These are phyloP conservation scores for Megatriorchis doriae DNA, from an alignment of 2,113 vertebrate genomes.

Conservation along the genomic window DNA sequence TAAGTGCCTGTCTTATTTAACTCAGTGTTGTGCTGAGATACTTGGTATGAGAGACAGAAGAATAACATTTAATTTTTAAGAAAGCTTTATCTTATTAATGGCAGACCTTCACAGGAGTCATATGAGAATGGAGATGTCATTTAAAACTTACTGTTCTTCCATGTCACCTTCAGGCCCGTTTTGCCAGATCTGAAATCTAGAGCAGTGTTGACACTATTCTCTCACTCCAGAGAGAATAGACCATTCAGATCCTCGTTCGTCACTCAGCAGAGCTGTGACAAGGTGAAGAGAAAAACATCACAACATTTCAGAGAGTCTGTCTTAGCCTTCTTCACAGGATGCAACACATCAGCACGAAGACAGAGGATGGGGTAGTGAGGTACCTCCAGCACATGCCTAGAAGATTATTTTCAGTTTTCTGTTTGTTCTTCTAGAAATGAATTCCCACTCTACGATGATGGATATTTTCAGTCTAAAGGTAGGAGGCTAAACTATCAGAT, in stretches of 20 bases:
- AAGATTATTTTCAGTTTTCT: constrained; percentile 69
- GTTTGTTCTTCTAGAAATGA: constrained; percentile 61
- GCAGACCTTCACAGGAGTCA: constrained; percentile 1
- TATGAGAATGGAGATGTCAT: constrained; percentile 40
- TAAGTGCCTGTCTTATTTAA: background rate
- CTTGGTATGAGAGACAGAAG: background rate
- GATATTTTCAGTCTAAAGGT: constrained; percentile 54
- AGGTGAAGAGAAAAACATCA: constrained; percentile 64
- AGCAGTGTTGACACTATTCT: constrained; percentile 65
- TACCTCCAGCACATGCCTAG: constrained; percentile 32
- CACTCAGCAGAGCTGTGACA: constrained; percentile 72
- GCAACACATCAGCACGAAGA: constrained; percentile 48
- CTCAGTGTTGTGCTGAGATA: background rate
- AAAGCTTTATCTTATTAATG: constrained; percentile 13
- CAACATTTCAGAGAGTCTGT: constrained; percentile 50
- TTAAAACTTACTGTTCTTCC: constrained; percentile 10
- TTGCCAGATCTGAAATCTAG: constrained; percentile 67
- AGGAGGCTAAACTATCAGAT: constrained; percentile 56
- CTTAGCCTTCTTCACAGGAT: constrained; percentile 69
- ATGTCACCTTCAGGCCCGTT: constrained; percentile 39
- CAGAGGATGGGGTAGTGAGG: constrained; percentile 25
- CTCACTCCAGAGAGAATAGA: constrained; percentile 62
- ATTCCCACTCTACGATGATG: constrained; percentile 57
- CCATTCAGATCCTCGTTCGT: constrained; percentile 58
- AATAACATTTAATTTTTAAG: background rate